phyloP scores from a whole-genome alignment of 2,888 invertebrate species.

The Eucera pruinosa region DNA sequence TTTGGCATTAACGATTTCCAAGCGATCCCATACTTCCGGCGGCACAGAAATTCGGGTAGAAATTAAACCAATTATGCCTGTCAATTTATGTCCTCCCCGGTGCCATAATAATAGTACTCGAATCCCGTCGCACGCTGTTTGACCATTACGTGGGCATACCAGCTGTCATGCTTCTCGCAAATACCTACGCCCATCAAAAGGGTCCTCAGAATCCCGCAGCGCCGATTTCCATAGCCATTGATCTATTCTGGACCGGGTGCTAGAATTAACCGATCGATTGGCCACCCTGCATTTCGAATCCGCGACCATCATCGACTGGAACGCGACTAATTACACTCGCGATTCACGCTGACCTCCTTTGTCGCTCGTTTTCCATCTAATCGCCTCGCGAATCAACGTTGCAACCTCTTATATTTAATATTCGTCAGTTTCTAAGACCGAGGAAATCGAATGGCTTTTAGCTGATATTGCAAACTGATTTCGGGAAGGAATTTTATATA shows the following conservation, averaged over 20 bases:
- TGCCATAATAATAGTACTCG: slow-evolving; percentile 76
- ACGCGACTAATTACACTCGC: slow-evolving; percentile 36
- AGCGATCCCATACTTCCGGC: slow-evolving; percentile 23
- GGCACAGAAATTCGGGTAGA: slow-evolving; percentile 48
- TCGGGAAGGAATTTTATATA: too few species aligned
- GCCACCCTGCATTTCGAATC: slow-evolving; percentile 33
- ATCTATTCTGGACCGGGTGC: slow-evolving; percentile 56
- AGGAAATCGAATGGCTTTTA: too few species aligned
- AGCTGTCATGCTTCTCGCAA: slow-evolving; percentile 56
- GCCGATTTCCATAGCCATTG: slow-evolving; percentile 66
- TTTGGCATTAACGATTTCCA: slow-evolving; percentile 38
- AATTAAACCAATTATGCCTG: slow-evolving; percentile 79
- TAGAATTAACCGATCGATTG: slow-evolving; percentile 63
- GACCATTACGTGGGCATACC: slow-evolving; percentile 75
- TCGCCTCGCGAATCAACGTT: background rate
- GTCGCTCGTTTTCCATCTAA: slow-evolving; percentile 9
- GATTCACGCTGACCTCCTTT: slow-evolving; percentile 18
- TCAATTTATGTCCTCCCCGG: slow-evolving; percentile 73
- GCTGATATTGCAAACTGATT: too few species aligned
- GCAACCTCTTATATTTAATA: too few species aligned
- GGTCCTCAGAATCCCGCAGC: slow-evolving; percentile 63
- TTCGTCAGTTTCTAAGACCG: too few species aligned
- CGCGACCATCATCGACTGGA: slow-evolving; percentile 8
- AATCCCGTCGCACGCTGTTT: slow-evolving; percentile 76
- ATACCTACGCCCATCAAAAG: slow-evolving; percentile 65